Base-by-base conservation (phyloP, 2,797 vertebrate genomes). In the Xenentodon cancila region DNA sequence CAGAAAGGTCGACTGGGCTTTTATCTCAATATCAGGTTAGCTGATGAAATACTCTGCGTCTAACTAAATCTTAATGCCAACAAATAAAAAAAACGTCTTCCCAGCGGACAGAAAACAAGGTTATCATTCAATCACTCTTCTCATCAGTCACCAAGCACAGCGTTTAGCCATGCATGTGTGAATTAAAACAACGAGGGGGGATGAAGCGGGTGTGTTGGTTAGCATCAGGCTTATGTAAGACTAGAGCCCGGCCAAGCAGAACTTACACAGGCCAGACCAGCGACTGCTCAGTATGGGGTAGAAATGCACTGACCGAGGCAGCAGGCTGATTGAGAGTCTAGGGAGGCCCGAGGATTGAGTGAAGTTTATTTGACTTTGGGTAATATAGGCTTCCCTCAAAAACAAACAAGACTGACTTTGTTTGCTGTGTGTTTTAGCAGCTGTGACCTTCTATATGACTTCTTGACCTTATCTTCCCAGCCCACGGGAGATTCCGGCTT, bases 361-460 rank as follows among this genome's bases (percentile, higher is more conserved):
- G 58, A 72, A 61, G 88, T 88, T 83, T 83, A 81, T 88, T 90
- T 90, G 81, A 77, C 76, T 82, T 72, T 22, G 73, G 82, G 79
- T 79, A 76, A 80, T 84, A 81, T 82, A 80, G 77, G 59, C 71
- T 83, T 83, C 75, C 78, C 87, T 87, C 59, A 80, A 88, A 89
- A 90, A 89, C 82, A 91, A 91, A 89, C 87, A 81, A 64, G 49
- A 46, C 79, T 82, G 75, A 87, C 85, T 88, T 79, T 87, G 87
- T 88, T 88, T 88, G 58, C 80, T 68, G 73, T 64, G 65, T 89
- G 87, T 90, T 90, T 84, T 83, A 86, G 88, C 89, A 90, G 88
- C 87, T 88, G 87, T 85, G 89, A 87, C 85, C 85, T 73, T 57
- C 54, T 49, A 82, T 82, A 77, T 71, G 81, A 79, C 73, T 67